phyloP scores from a whole-genome alignment of 2,888 invertebrate species.

The Timandra comae region DNA sequence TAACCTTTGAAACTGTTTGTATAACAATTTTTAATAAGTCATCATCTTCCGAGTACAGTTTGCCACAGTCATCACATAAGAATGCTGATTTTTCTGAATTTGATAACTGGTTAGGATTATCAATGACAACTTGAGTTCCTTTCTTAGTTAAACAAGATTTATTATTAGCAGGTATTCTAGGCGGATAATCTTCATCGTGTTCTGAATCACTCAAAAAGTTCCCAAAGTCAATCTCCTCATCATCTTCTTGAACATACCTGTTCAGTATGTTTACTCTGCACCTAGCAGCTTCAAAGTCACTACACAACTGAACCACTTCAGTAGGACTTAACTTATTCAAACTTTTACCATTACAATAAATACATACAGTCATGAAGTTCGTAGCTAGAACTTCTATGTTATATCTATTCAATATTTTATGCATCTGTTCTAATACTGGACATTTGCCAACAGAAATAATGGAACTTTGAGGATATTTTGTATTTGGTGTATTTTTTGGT shows the following conservation, averaged over 20 bases:
- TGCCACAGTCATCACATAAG: conserved; percentile 84
- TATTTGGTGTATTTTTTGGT: conserved; percentile 71
- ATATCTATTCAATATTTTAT: conserved; percentile 80
- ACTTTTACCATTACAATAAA: conserved; percentile 72
- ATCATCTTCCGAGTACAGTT: conserved; percentile 82
- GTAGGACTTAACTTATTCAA: conserved; percentile 38
- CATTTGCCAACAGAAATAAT: conserved; percentile 76
- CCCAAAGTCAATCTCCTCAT: conserved; percentile 46
- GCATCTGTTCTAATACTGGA: conserved; percentile 78
- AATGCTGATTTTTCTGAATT: conserved; percentile 75
- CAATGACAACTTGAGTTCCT: conserved; percentile 74
- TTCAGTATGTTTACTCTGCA: conserved; percentile 11
- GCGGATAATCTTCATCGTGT: conserved; percentile 33
- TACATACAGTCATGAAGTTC: conserved; percentile 84
- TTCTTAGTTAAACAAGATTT: conserved; percentile 65
- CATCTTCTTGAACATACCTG: conserved; percentile 33
- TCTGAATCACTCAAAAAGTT: conserved; percentile 63
- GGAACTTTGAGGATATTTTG: conserved; percentile 68
- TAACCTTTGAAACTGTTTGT: conserved; percentile 35
- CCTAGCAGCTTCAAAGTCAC: conserved; percentile 29
- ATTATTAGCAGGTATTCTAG: conserved; percentile 24
- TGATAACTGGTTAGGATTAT: conserved; percentile 60
- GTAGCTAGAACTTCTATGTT: conserved; percentile 78
- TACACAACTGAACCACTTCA: conserved; percentile 47
- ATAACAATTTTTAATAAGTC: conserved; percentile 39